These are phyloP conservation scores for Gorsachius magnificus DNA, from an alignment of 2,797 vertebrate species.

Conservation along the genomic window DNA sequence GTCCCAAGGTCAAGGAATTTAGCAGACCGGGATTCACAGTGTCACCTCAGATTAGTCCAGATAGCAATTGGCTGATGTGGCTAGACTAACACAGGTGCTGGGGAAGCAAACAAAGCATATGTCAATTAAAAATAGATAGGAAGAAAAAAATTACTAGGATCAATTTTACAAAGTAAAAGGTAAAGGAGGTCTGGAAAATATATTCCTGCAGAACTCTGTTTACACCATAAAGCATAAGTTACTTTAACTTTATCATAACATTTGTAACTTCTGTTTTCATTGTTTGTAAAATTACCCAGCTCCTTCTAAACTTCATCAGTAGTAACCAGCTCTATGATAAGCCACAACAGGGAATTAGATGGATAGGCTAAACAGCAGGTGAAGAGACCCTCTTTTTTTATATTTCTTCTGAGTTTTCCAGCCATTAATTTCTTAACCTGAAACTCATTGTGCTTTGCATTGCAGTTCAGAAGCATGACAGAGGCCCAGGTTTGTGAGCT, in stretches of 20 bases:
- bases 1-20: not conserved
- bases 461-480: not conserved
- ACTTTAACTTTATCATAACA: not conserved
- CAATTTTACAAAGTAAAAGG: not conserved
- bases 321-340: not conserved
- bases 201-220: not conserved
- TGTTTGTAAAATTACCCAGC: not conserved
- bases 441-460: not conserved
- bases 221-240: not conserved
- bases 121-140: not conserved
- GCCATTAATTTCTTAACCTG: not conserved
- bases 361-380: not conserved
- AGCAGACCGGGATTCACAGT: not conserved
- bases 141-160: not conserved
- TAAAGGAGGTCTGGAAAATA: not conserved
- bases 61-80: not conserved
- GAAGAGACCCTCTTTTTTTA: not conserved
- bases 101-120: not conserved
- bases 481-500: not conserved
- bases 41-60: not conserved
- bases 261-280: not conserved
- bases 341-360: not conserved
- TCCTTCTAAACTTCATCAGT: not conserved
- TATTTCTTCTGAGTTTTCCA: not conserved
- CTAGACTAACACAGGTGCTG: not conserved